Conservation (phyloP, 2,888 invertebrate species). For the Lepidonotus clava region DNA sequence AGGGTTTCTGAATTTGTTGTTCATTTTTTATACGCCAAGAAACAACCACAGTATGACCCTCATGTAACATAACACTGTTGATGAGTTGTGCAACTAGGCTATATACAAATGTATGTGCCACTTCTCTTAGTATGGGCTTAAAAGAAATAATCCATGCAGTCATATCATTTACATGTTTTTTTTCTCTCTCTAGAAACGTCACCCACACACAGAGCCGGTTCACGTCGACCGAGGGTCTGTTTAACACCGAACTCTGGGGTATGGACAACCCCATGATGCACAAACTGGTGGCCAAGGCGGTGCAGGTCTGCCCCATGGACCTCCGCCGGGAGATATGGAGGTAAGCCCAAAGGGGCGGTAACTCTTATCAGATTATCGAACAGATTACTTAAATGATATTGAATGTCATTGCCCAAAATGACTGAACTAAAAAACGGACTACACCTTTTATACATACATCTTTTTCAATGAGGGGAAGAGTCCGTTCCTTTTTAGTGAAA, state of each 20-base stretch:
- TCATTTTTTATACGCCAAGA: no score
- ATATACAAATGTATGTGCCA: no score
- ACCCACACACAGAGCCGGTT: constrained; percentile 81
- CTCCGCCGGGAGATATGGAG: constrained; percentile 82
- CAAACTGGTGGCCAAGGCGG: constrained; percentile 82
- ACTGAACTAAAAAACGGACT: background rate
- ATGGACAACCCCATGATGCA: constrained; percentile 83
- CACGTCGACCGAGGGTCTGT: constrained; percentile 81
- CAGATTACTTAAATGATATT: background rate
- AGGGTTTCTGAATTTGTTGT: no score
- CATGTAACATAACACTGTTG: no score
- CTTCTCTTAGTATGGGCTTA: no score
- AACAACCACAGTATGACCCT: no score
- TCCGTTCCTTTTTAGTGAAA: no score
- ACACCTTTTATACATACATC: background rate
- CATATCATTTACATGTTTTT: no score
- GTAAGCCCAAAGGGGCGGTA: constrained; percentile 63
- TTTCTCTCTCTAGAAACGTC: constrained; percentile 69
- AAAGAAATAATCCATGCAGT: background rate
- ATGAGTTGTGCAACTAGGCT: no score
- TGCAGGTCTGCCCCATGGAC: constrained; percentile 84
- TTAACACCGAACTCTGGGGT: constrained; percentile 83
- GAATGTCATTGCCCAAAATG: background rate
- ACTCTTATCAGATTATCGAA: no score
- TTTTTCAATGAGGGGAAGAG: no score